These are phyloP conservation scores for Erinaceus europaeus DNA, from an alignment of 2,113 vertebrate genomes.

Conservation along the genomic window DNA sequence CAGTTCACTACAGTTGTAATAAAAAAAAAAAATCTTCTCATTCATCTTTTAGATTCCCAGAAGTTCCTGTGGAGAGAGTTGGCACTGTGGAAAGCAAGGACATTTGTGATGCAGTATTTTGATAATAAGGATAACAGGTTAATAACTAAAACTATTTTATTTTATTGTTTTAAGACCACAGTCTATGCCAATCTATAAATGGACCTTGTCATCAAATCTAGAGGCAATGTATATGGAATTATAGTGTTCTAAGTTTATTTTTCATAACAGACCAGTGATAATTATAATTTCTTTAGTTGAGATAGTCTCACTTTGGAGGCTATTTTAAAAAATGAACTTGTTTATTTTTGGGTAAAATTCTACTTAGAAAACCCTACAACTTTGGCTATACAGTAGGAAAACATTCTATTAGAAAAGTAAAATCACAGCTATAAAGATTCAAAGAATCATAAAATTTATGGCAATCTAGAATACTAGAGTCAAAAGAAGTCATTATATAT, in stretches of 20 bases:
- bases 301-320: not conserved
- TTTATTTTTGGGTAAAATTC: conserved; percentile 40
- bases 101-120: conserved; percentile 39
- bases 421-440: not conserved
- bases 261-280: not conserved
- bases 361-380: not conserved
- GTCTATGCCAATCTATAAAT: too few relatives aligned
- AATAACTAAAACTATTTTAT: conserved; percentile 37
- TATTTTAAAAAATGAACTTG: not conserved
- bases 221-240: not conserved
- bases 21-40: not conserved
- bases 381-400: not conserved
- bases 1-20: not conserved
- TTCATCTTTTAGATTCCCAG: conserved; percentile 54
- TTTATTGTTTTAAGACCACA: not conserved
- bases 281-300: not conserved
- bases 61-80: conserved; percentile 32
- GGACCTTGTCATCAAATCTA: too few relatives aligned
- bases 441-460: not conserved
- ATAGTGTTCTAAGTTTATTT: conserved; percentile 8
- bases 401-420: not conserved
- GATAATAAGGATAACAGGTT: conserved; percentile 60
- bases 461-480: not conserved
- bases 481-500: conserved; percentile 12
- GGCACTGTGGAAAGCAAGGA: conserved; percentile 15